These are phyloP conservation scores for Denticeps clupeoides DNA, from an alignment of 2,797 vertebrate genomes.

Conservation along the genomic window DNA sequence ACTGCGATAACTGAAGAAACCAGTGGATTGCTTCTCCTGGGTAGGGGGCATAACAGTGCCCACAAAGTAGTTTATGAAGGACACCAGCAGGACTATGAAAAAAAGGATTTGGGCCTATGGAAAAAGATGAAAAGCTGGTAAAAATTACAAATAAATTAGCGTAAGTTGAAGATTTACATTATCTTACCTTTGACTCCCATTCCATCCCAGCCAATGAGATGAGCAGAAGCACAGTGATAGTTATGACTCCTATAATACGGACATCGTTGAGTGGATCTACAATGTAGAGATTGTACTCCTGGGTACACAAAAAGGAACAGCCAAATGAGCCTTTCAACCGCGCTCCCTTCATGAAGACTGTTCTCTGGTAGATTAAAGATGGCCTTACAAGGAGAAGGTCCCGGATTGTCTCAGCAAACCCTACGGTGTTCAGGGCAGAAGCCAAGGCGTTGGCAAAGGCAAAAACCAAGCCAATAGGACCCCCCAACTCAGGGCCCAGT, in stretches of 20 bases:
- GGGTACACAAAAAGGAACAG: neutral
- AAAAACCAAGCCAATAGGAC: slow-evolving; percentile 56
- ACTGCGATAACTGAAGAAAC: slow-evolving; percentile 58
- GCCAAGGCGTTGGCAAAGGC: slow-evolving; percentile 58
- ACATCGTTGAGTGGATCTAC: slow-evolving; percentile 49
- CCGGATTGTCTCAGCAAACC: slow-evolving; percentile 55
- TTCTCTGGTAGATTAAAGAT: too few relatives aligned
- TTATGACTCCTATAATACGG: slow-evolving; percentile 53
- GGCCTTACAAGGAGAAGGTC: slow-evolving; percentile 44
- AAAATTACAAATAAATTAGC: neutral
- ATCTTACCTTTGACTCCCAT: slow-evolving; percentile 60
- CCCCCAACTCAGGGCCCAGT: slow-evolving; percentile 54
- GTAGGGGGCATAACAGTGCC: slow-evolving; percentile 49
- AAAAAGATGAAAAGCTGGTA: neutral
- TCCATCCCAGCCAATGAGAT: slow-evolving; percentile 60
- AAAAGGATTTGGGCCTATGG: slow-evolving; percentile 56
- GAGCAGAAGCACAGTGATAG: slow-evolving; percentile 47
- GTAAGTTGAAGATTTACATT: neutral
- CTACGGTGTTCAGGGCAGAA: slow-evolving; percentile 54
- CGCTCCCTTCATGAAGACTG: neutral
- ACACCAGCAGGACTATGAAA: slow-evolving; percentile 53
- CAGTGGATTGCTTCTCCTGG: slow-evolving; percentile 41
- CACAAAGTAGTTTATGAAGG: slow-evolving; percentile 56
- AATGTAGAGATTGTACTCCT: slow-evolving; percentile 49
- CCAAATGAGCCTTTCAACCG: neutral